Percentiles rank a stretch among this genome's conserved stretches.
phyloP scores from a whole-genome alignment of 2,797 vertebrate species.

The Cichlasoma orientale region DNA sequence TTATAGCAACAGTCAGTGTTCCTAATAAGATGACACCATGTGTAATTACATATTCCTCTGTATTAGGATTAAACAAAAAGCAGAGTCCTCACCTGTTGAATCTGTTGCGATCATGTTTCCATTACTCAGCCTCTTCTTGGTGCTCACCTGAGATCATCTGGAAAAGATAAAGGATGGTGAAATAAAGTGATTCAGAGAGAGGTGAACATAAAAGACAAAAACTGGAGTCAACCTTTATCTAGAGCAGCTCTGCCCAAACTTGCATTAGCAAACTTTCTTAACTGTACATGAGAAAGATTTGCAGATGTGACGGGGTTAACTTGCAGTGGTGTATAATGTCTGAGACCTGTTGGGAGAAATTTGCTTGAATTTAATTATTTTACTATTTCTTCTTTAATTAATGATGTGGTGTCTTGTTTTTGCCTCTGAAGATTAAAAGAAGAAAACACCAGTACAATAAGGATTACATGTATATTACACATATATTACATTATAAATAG shows the following conservation, averaged over 20 bases:
- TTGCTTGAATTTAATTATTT: background rate
- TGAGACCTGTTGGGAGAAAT: background rate
- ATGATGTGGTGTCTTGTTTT: background rate
- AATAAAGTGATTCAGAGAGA: constrained; percentile 45
- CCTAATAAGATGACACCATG: constrained; percentile 22
- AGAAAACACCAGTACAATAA: background rate
- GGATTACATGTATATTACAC: too few species aligned
- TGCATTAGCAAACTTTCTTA: constrained; percentile 18
- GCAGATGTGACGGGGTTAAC: background rate
- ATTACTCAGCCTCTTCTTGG: constrained; percentile 49
- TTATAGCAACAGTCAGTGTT: constrained; percentile 36
- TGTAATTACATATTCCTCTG: constrained; percentile 35
- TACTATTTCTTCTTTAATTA: background rate
- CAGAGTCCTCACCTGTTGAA: constrained; percentile 62
- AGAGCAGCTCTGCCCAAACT: constrained; percentile 19
- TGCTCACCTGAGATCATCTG: constrained; percentile 58
- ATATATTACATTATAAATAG: too few species aligned
- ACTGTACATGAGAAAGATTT: background rate
- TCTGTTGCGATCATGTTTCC: constrained; percentile 56
- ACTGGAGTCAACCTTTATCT: constrained; percentile 23
- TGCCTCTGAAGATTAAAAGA: background rate
- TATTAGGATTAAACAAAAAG: constrained; percentile 34
- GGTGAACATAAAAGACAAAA: constrained; percentile 4
- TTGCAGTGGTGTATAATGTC: background rate
- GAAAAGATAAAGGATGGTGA: constrained; percentile 51